phyloP scores from a whole-genome alignment of 2,888 invertebrate species.

The Drosophila meridionalis region DNA sequence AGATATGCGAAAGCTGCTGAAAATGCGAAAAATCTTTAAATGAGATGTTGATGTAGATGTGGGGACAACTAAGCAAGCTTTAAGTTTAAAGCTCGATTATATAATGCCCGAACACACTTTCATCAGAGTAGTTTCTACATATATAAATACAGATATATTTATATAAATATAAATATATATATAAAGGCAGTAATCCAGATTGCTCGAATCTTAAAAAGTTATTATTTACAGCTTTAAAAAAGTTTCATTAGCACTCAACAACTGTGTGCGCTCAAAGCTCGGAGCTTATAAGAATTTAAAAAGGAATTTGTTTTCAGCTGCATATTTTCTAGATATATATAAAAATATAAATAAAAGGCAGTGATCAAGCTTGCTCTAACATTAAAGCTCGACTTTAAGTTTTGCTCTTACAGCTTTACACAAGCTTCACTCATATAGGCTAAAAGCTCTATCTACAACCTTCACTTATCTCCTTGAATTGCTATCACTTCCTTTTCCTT shows the following conservation, averaged over 20 bases:
- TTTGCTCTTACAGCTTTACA: not conserved
- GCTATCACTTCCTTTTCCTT: not conserved
- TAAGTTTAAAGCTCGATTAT: not conserved
- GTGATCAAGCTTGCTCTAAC: not conserved
- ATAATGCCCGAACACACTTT: no score
- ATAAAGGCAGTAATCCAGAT: no score
- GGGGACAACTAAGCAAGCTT: not conserved
- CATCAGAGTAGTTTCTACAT: no score
- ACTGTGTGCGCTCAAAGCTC: no score
- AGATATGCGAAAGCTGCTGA: not conserved
- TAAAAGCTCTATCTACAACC: not conserved
- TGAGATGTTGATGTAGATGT: not conserved
- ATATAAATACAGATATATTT: no score
- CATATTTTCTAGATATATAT: not conserved
- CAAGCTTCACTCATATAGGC: not conserved
- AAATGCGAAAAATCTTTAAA: rapidly evolving
- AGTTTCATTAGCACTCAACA: no score
- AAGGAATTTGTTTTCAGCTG: not conserved
- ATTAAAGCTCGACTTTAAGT: not conserved
- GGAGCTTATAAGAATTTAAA: not conserved
- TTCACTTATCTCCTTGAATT: not conserved
- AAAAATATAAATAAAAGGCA: not conserved
- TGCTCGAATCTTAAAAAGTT: no score
- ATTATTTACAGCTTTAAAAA: no score
- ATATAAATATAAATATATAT: no score